Base-by-base conservation (phyloP, 2,888 invertebrate species). In the Diarsia mendica region DNA sequence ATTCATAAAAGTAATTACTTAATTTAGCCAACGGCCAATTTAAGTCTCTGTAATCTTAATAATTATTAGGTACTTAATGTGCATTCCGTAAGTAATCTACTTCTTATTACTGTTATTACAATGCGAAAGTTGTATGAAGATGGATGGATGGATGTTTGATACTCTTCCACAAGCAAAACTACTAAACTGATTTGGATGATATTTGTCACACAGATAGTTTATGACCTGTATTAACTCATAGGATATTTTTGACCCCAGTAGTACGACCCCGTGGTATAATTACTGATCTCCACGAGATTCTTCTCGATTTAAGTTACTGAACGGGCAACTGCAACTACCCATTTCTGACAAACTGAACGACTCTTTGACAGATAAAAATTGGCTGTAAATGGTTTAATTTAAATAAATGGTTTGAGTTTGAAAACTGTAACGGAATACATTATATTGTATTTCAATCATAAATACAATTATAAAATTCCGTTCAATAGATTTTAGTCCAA, bases 371-470 rank as follows among this genome's bases (percentile, higher is more conserved):
- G n/a, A 13, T 44, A 44, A 63, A 44, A 63, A 44, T 13, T 63
- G 44, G 13, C n/a, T 63, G n/a, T 63, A n/a, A n/a, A n/a, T 39
- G 33, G 2, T n/a, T 39, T 39, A 63, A 63, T 44, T 63, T 13
- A 44, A 63, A n/a, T 63, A 63, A 63, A 63, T 44, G 63, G n/a
- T 44, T 44, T 63, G n/a, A 63, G 11, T 28, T 63, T 49, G 20
- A 55, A 20, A 63, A 49, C 28, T 23, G 28, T 79, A 44, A 53
- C 20, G 44, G 10, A 6, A 65, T 39, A n/a, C n/a, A 53, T 48
- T 65, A 60, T 18, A 39, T 28, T 80, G 15, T 61, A 53, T 53
- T 81, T 48, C 44, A 55, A 63, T 78, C 61, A 81, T 13, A 81
- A 55, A 66, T 39, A 74, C 33, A 82, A 82, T 70, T 58, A 63